Evolutionary conservation across 2,797 vertebrate genomes (phyloP), one percentile per base, ranked within the genome.

Genomic region (Sebastes iracundus): DNA sequence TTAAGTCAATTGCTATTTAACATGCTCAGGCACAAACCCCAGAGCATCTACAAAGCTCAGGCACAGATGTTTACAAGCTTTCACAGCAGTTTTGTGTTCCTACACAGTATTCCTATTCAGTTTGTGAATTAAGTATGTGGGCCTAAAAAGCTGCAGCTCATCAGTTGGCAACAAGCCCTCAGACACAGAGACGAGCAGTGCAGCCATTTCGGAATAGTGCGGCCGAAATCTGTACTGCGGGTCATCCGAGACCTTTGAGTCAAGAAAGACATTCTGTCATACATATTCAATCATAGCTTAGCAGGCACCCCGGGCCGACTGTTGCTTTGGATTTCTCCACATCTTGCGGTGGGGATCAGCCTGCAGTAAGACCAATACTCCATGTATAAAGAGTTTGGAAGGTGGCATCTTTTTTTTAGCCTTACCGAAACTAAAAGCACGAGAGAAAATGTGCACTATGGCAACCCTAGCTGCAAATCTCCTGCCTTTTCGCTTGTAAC

Each of bases 1-100:
- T 62, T 46, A 64, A 72, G 55, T 76, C 22, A 64, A 74, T 42
- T 58, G 49, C 16, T 18, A n/a, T 75, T 82, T 72, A 75, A 81
- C 35, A 79, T 18, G 33, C 35, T 67, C 58, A 42, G 30, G 22
- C 63, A 60, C 56, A 84, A 75, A 74, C 62, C 52, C 66, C 25
- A 53, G 42, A 72, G 59, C 32, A 13, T 64, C 58, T 59, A 8
- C 25, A 60, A 79, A 69, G 65, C 61, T 46, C 49, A 22, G 30
- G 49, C 32, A 10, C 79, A 77, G 70, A 76, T 79, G 42, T 77
- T 81, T 58, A 68, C 52, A 79, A 72, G 70, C 70, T 71, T 80
- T 56, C 53, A 49, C 72, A 80, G 83, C 73, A 30, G 23, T 77
- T 83, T 72, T 62, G 12, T 71, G 56, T 28, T 64, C 38, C 32